Evolutionary conservation across 2,113 vertebrate genomes (phyloP).

Genomic region (Opisthocomus hoazin): DNA sequence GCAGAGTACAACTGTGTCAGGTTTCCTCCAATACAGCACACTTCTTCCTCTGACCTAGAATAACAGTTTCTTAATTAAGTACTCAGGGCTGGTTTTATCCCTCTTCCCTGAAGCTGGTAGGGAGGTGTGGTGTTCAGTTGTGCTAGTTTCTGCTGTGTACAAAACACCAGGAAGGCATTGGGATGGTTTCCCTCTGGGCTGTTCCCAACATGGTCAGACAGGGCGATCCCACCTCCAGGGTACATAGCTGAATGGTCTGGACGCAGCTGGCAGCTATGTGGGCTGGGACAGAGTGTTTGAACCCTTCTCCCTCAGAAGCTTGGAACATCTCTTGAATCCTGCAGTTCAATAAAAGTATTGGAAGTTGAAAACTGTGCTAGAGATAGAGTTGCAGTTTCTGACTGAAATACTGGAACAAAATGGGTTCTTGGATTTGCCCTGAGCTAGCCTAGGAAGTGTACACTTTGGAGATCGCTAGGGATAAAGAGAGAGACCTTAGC

Average conservation of each 20-base stretch:
- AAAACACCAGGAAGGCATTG: background rate
- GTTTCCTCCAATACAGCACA: background rate
- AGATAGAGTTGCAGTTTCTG: background rate
- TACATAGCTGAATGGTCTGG: background rate
- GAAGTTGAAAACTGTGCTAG: background rate
- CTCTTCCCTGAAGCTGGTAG: background rate
- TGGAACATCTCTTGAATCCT: background rate
- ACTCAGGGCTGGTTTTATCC: background rate
- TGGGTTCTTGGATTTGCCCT: background rate
- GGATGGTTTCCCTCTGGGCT: background rate
- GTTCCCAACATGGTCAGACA: background rate
- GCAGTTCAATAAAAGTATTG: background rate
- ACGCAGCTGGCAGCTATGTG: no score
- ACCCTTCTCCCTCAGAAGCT: background rate
- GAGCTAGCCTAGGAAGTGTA: background rate
- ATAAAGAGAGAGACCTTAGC: background rate
- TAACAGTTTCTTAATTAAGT: background rate
- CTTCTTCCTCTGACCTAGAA: constrained; percentile 13
- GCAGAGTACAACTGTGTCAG: background rate
- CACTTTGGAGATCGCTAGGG: rapidly evolving
- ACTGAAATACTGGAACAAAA: background rate
- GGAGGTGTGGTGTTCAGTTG: background rate
- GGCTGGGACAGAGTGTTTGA: background rate
- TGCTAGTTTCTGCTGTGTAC: background rate
- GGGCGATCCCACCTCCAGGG: background rate